Conservation (phyloP, 2,113 vertebrate genomes). For the Balaeniceps rex region DNA sequence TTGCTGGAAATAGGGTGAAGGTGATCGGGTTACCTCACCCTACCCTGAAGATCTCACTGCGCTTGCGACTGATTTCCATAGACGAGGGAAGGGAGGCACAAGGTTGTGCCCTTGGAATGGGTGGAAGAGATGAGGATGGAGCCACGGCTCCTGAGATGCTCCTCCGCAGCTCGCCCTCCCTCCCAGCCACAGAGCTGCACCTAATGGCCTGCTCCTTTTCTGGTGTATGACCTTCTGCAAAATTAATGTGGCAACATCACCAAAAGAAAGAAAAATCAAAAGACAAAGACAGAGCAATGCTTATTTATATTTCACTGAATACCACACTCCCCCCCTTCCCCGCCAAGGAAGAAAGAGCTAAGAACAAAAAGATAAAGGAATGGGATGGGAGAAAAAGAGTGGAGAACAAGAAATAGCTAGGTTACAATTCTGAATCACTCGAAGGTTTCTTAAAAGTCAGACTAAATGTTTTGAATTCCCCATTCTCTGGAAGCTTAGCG, state of each 20-base stretch:
- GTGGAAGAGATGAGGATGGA: not conserved
- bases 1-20: not conserved
- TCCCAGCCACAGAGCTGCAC: not conserved
- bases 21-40: not conserved
- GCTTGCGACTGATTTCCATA: not conserved
- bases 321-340: too few relatives aligned
- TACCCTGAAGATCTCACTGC: not conserved
- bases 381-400: not conserved
- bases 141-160: not conserved
- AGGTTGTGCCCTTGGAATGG: not conserved
- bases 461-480: not conserved
- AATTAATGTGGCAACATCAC: not conserved
- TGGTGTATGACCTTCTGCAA: not conserved
- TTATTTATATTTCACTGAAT: constrained; percentile 22
- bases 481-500: not conserved
- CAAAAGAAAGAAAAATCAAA: constrained; percentile 5
- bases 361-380: not conserved
- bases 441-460: not conserved
- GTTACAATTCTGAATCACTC: not conserved
- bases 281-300: not conserved
- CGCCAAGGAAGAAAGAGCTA: not conserved
- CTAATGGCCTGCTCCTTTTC: not conserved
- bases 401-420: not conserved
- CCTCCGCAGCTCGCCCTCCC: not conserved
- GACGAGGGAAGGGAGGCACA: not conserved